Conservation (phyloP, 2,888 invertebrate species). For the Ligdia adustata region DNA sequence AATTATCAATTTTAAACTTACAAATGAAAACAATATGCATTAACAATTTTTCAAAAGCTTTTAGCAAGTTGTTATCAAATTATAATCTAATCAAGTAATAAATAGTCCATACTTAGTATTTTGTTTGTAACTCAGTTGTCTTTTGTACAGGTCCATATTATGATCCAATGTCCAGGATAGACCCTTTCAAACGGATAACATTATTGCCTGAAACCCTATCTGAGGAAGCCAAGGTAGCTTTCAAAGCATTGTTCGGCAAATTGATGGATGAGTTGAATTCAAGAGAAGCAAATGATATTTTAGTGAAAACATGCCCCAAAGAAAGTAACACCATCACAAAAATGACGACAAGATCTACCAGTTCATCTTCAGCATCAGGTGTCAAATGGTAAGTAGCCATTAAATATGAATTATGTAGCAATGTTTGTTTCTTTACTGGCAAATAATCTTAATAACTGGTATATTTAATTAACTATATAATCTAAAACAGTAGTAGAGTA, state of each 20-base stretch:
- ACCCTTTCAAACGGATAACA: constrained; percentile 89
- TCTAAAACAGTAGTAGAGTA: too few relatives aligned
- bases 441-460: too few relatives aligned
- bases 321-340: constrained; percentile 73
- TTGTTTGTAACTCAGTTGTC: neutral
- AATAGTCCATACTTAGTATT: neutral
- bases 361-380: constrained; percentile 61
- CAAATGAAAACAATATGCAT: too few relatives aligned
- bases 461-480: too few relatives aligned
- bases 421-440: too few relatives aligned
- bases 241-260: constrained; percentile 86
- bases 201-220: constrained; percentile 88
- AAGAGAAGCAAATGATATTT: constrained; percentile 92
- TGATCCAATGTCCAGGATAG: constrained; percentile 85
- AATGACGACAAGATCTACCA: constrained; percentile 70
- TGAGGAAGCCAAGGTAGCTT: constrained; percentile 86
- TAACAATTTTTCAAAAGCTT: too few relatives aligned
- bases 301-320: constrained; percentile 89
- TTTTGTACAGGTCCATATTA: constrained; percentile 79
- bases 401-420: neutral
- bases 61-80: too few relatives aligned
- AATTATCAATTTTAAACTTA: too few relatives aligned
- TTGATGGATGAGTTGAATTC: constrained; percentile 88
- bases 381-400: constrained; percentile 59
- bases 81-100: too few relatives aligned